phyloP scores from a whole-genome alignment of 2,113 vertebrate species.

The Chaenocephalus aceratus region DNA sequence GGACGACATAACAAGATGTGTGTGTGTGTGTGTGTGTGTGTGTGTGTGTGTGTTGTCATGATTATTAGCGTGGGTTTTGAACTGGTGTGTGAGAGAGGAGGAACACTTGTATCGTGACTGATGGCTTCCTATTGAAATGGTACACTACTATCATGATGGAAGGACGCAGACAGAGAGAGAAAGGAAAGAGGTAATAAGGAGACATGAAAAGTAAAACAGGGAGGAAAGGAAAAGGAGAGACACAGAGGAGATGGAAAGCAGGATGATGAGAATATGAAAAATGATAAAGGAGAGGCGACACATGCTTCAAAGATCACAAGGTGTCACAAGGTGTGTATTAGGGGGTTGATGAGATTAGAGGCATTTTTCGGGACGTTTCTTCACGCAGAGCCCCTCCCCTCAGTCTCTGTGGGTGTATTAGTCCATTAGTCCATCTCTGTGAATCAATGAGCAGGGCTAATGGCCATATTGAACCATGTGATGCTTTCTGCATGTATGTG shows the following conservation, averaged over 20 bases:
- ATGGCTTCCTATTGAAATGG: constrained; percentile 92
- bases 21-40: too few species aligned
- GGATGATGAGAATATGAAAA: too few species aligned
- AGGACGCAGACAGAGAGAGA: neutral
- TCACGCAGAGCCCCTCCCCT: neutral
- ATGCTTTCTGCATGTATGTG: neutral
- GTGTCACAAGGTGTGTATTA: too few species aligned
- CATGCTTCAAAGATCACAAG: too few species aligned
- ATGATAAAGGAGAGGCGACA: too few species aligned
- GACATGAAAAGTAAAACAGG: neutral
- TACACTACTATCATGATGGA: constrained; percentile 86
- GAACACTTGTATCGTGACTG: constrained; percentile 92
- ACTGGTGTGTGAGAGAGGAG: constrained; percentile 87
- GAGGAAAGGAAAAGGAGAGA: neutral
- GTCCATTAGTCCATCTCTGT: neutral
- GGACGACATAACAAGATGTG: too few species aligned
- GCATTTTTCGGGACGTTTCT: neutral
- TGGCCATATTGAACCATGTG: neutral
- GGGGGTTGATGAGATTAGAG: too few species aligned
- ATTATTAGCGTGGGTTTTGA: constrained; percentile 88
- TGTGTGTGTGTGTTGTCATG: too few species aligned
- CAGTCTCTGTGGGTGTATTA: neutral
- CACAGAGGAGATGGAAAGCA: neutral
- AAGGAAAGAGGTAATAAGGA: neutral
- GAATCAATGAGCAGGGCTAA: neutral